Percentiles rank a stretch among this genome's conserved stretches.
phyloP scores from a whole-genome alignment of 2,113 vertebrate genomes.

The Falco punctatus region DNA sequence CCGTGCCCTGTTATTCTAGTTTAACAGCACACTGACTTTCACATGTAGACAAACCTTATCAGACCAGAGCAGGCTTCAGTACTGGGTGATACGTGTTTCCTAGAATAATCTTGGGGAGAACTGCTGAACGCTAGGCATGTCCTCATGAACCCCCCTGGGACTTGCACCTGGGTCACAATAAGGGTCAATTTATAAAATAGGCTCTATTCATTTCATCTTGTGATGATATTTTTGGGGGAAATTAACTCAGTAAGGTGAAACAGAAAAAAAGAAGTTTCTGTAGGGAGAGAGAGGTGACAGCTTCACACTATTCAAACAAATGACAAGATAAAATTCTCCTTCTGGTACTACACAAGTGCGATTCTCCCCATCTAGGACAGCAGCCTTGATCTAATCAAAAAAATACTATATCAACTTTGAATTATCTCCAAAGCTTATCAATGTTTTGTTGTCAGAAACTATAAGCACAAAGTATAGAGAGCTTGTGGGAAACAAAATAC shows the following conservation, averaged over 20 bases:
- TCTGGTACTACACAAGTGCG: not conserved
- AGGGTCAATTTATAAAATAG: not conserved
- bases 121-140: not conserved
- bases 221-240: rapidly evolving
- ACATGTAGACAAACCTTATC: constrained; percentile 55
- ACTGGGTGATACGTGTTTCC: not conserved
- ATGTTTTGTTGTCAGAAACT: not conserved
- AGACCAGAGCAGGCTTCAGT: constrained; percentile 14
- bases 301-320: not conserved
- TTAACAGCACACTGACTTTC: not conserved
- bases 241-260: not conserved
- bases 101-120: constrained; percentile 9
- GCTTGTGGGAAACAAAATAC: not conserved
- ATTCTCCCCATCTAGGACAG: not conserved
- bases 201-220: not conserved
- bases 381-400: not conserved
- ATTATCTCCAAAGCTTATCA: not conserved
- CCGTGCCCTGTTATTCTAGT: not conserved
- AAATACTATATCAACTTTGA: not conserved
- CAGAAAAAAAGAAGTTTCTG: not conserved
- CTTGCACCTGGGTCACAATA: not conserved
- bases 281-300: not conserved
- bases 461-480: not conserved
- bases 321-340: not conserved
- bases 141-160: not conserved